phyloP scores from a whole-genome alignment of 2,113 vertebrate genomes.

The Cynocephalus volans region DNA sequence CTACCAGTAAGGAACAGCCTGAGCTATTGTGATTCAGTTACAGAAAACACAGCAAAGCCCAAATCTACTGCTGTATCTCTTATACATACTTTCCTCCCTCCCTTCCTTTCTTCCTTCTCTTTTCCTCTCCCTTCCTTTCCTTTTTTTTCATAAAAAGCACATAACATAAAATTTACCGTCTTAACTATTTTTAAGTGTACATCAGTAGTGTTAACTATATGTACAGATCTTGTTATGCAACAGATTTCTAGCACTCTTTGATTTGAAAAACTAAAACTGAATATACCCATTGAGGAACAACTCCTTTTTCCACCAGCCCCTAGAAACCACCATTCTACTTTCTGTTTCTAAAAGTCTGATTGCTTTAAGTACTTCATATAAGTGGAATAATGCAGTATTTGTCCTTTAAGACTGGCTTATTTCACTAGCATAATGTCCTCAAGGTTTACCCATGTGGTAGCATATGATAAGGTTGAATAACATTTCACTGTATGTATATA shows the following conservation, averaged over 20 bases:
- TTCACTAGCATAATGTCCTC: neutral
- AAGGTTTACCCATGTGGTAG: neutral
- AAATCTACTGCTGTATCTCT: neutral
- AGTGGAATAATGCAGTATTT: neutral
- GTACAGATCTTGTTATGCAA: neutral
- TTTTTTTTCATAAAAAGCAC: neutral
- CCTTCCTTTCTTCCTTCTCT: too few species aligned
- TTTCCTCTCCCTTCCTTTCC: too few species aligned
- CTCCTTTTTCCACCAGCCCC: neutral
- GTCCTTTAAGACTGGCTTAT: neutral
- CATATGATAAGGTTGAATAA: too few species aligned
- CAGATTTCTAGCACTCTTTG: neutral
- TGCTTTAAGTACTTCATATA: neutral
- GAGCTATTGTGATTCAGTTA: neutral
- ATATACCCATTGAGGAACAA: neutral
- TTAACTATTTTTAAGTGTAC: neutral
- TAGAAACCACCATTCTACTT: too few species aligned
- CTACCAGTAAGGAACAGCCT: neutral
- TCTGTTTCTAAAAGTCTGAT: too few species aligned
- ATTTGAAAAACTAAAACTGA: neutral
- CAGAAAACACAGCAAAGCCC: neutral
- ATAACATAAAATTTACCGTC: neutral
- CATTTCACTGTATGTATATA: neutral
- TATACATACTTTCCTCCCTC: neutral
- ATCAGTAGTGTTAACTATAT: neutral